Evolutionary conservation across 2,888 invertebrate genomes (phyloP), one percentile per base, ranked within the genome.

Genomic region (Parnassius orleans): DNA sequence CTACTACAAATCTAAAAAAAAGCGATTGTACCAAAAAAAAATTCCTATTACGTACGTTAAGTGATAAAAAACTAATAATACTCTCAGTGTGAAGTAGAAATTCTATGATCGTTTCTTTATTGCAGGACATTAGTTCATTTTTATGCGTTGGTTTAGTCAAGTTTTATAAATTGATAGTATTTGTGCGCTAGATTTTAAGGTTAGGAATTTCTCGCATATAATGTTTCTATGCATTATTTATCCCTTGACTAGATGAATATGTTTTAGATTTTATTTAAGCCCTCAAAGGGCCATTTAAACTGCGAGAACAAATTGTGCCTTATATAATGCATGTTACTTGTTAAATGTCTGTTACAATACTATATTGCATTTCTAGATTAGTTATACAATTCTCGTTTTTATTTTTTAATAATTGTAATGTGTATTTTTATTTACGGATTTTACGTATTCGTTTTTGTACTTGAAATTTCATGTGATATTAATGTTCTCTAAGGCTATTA

Each of bases 381-480:
- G 86, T 85, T 87, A 87, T 83, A 81, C 63, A 80, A 82, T 77
- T 85, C 80, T 83, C 79, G 85, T 87, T 86, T 88, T 86, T 88
- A 86, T 88, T 33, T 90, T 87, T 82, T 85, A 81, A 84, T 84
- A 83, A 73, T 76, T 73, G 71, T 73, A 73, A 81, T 87, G 83
- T 87, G 83, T 89, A 88, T 86, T 81, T 84, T 86, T 85, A 81
- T 87, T 84, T 83, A 87, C 77, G 81, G 79, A 78, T 81, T 87
- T 86, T 85, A 84, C 76, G 73, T 83, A 79, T 84, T 81, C 77
- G 80, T 83, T 81, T 83, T 82, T 86, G 84, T 87, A 84, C 79
- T 87, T 83, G 78, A 90, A 90, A 87, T 86, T 89, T 85, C 80
- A 84, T 90, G 90, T 90, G 90, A 90, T 90, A 90, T 87, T 84